Conservation (phyloP, 2,113 vertebrate genomes). For the Phasianus colchicus region DNA sequence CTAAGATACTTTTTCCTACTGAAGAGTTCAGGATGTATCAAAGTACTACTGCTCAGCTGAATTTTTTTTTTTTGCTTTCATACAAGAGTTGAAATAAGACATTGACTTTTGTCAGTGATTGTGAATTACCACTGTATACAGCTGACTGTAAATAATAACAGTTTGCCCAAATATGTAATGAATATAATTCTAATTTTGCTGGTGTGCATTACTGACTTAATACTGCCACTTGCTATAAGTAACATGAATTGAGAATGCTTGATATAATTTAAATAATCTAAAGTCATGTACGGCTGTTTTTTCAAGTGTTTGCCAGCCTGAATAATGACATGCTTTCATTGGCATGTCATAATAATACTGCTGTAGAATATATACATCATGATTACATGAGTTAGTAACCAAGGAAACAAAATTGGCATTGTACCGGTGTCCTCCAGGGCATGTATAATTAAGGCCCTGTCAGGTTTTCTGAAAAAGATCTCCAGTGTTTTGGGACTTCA, state of each 20-base stretch:
- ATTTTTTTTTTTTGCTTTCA: not conserved
- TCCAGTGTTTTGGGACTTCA: not conserved
- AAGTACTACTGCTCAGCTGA: not conserved
- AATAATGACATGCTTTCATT: slow-evolving; percentile 38
- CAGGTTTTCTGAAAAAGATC: slow-evolving; percentile 48
- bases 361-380: slow-evolving; percentile 29
- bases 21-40: not conserved
- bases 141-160: not conserved
- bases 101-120: not conserved
- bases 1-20: not conserved
- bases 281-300: not conserved
- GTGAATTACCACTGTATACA: not conserved
- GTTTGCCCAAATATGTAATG: not conserved
- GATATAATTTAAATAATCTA: slow-evolving; percentile 6
- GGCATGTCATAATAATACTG: slow-evolving; percentile 37
- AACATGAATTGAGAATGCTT: not conserved
- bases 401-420: slow-evolving; percentile 36
- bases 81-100: not conserved
- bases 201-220: not conserved
- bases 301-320: slow-evolving; percentile 2
- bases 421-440: not conserved
- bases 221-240: not conserved
- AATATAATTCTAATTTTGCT: not conserved
- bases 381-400: slow-evolving; percentile 49
- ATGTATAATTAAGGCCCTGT: slow-evolving; percentile 54